Base-by-base conservation (phyloP, 2,888 invertebrate species). In the Falcaria lacertinaria region DNA sequence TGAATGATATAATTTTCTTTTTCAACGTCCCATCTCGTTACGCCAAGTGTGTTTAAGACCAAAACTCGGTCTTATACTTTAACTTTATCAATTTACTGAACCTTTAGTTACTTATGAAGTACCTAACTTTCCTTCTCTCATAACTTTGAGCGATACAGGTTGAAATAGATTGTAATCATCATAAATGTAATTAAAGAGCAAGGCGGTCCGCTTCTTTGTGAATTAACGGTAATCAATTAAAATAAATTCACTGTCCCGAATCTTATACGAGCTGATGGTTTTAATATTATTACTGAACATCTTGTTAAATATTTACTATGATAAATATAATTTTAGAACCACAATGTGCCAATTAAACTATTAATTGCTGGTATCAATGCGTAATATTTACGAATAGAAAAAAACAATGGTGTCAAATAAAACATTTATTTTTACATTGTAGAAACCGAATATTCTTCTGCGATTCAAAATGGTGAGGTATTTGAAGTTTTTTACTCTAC, bases 161-260 rank as follows among this genome's bases (percentile, higher is more conserved):
- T 55, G 46, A 65, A 74, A 65, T 54, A 49, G 60, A 68, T 70
- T 66, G 65, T 74, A 68, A 72, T 74, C 64, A 75, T 72, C 71
- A 71, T 74, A 82, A 80, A 82, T 64, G 76, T 73, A 80, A 82
- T 82, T 80, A 80, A 77, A 80, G 69, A 63, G 60, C 59, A 60
- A n/a, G 79, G 77, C 78, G 74, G 78, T 67, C 60, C 55, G 66
- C 63, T 75, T 76, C 75, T 75, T 75, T 74, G 74, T 77, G 65
- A 76, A 82, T 80, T 80, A 80, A 78, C 72, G 68, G 70, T 75
- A 78, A 80, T 81, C 80, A 82, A 81, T 82, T 79, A 74, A 80
- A 80, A 75, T 52, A 65, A 80, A 84, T 80, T 79, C 82, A 83
- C 81, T 58, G 69, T 68, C 59, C 48, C 52, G 53, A 60, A 66